Percentiles rank a stretch among this genome's conserved stretches.
Evolutionary conservation across 2,113 vertebrate genomes (phyloP).

Genomic region (Zosterops borbonicus): DNA sequence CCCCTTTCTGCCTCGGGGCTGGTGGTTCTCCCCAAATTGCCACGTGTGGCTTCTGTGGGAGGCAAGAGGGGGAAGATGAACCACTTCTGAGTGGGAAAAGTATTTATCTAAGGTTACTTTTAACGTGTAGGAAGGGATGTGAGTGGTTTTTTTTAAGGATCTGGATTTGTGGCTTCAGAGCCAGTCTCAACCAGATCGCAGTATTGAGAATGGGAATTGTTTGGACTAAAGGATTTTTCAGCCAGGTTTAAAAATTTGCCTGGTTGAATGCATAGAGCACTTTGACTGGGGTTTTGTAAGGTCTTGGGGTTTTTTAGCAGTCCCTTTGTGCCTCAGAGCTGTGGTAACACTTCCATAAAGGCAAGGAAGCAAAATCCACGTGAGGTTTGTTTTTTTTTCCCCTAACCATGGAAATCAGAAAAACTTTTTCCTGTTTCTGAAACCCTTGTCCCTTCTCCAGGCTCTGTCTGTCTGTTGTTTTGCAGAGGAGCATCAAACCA

Average conservation of each 20-base stretch:
- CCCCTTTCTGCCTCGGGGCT: too few relatives aligned
- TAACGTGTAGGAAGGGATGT: fast-evolving
- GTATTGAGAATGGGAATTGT: background rate
- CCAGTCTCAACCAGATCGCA: fast-evolving
- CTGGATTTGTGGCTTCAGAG: background rate
- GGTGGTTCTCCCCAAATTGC: background rate
- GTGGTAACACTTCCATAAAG: background rate
- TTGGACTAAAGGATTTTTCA: background rate
- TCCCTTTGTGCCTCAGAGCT: fast-evolving
- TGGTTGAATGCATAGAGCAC: too few relatives aligned
- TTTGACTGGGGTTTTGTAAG: fast-evolving
- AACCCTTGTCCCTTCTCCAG: fast-evolving
- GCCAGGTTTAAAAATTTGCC: fast-evolving
- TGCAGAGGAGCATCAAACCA: too few relatives aligned
- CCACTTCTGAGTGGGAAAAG: background rate
- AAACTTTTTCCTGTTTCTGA: background rate
- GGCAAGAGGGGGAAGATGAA: background rate
- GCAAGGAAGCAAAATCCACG: fast-evolving
- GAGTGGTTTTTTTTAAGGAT: background rate
- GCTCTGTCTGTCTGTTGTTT: background rate
- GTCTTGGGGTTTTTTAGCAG: background rate
- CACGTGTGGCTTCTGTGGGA: background rate
- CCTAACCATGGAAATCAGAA: background rate
- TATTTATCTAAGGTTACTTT: background rate
- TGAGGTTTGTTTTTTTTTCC: background rate